Base-by-base conservation (phyloP, 1,140 invertebrate species). In the Periplaneta americana region DNA sequence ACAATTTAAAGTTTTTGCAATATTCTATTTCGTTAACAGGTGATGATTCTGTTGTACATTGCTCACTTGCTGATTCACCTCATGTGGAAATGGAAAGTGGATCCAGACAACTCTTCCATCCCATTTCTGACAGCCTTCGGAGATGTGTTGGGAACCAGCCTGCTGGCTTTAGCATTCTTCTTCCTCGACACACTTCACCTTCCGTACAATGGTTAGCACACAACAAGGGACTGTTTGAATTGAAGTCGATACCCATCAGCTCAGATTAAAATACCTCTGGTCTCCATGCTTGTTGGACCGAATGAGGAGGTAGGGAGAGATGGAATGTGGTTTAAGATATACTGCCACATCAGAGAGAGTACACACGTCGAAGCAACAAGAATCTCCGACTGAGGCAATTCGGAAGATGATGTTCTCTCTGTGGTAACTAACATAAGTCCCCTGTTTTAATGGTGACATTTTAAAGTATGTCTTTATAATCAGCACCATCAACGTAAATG, bases 71-170 rank as follows among this genome's bases (percentile, higher is more conserved):
- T 98, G 90, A 95, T 97, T 32, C 89, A 95, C 79, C 93, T 91
- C 88, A 96, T 98, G 91, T 99, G 98, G 98, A 91, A 90, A 74
- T 87, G 91, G 66, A 93, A 93, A 39, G 94, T 97, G 85, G 97
- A 99, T 89, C 98, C 98, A 31, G 98, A 99, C 88, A 98, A 97
- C 88, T 96, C 96, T 28, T 96, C 97, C 18, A 99, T 99, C 86
- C 98, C 98, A 17, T 98, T 98, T 87, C 89, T 99, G 75, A 99
- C 98, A 1, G 96, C 97, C 1, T 87, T 97, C 2, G 97, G 97
- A 31, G 98, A 99, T 89, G 91, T 98, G 33, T 88, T 98, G n/a
- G 98, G 98, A 35, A 98, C 96, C n/a, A 93, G 92, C 32, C 90
- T 99, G 34, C 90, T 99, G 17, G 94, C 75, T 36, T 15, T 75